Conservation (phyloP, 2,113 vertebrate genomes). For the Hydrochoerus hydrochaeris region DNA sequence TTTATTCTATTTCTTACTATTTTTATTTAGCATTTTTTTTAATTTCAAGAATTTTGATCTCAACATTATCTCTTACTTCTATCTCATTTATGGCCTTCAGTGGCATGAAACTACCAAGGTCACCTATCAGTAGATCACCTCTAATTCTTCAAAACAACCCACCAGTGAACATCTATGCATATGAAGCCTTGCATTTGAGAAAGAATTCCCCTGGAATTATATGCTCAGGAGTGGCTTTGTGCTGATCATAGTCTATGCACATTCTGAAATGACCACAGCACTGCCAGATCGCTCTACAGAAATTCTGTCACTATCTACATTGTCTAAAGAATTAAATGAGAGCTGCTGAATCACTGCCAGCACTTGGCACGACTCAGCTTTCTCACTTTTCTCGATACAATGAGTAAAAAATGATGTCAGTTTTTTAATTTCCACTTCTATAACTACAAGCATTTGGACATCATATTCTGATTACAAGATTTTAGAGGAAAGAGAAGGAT, state of each 20-base stretch:
- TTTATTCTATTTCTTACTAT: not conserved
- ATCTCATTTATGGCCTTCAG: not conserved
- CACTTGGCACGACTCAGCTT: slow-evolving; percentile 22
- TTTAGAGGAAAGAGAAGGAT: not conserved
- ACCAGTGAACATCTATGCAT: not conserved
- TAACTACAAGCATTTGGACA: slow-evolving; percentile 19
- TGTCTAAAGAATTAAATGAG: slow-evolving; percentile 7
- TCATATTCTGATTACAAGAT: not conserved
- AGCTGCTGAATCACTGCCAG: not conserved
- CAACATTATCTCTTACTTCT: not conserved
- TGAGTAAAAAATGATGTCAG: slow-evolving; percentile 60
- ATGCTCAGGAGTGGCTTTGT: not conserved
- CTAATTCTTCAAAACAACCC: not conserved
- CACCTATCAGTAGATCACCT: not conserved
- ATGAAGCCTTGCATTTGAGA: not conserved
- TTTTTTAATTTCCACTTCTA: slow-evolving; percentile 50
- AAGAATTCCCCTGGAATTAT: not conserved
- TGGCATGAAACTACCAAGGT: not conserved
- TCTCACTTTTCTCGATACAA: slow-evolving; percentile 31
- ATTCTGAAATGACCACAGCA: not conserved
- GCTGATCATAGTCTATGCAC: not conserved
- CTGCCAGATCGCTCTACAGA: not conserved
- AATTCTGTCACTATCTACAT: not conserved
- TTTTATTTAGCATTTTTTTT: slow-evolving; percentile 13
- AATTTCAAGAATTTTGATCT: not conserved